Evolutionary conservation across 2,113 vertebrate species (phyloP), one percentile per base, ranked within the genome.

Genomic region (Mastomys coucha): DNA sequence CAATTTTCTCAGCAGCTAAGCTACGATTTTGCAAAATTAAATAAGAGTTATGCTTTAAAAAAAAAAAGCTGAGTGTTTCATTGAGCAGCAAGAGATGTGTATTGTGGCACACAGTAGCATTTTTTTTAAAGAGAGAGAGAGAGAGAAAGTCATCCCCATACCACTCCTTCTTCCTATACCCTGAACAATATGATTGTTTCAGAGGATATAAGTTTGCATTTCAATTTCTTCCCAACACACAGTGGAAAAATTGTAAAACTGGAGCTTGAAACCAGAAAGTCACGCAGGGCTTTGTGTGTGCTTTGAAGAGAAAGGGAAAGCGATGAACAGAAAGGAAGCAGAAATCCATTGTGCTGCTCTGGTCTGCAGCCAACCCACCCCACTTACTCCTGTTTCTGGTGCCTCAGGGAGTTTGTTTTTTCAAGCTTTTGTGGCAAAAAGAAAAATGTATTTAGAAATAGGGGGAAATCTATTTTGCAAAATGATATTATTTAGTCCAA

Each of bases 1-100:
- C 65, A 97, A 92, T 98, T 98, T 98, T 98, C 97, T 98, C 96
- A 70, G 96, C 91, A 67, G 95, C 96, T 98, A 97, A 91, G 97
- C 93, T 95, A 97, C 89, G 89, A 96, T 96, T 97, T 97, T 96
- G 69, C 75, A 97, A 98, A 98, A 98, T 98, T 97, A 98, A 98
- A 98, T 89, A 98, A 97, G 81, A 97, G 3, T 45, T 95, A 97
- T 91, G 51, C 39, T 89, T 42, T 26, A 33, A 45, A 9, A 42
- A 24, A 85, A 96, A 89, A 97, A 96, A 73, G 92, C 72, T 45
- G 69, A 98, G 96, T 76, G 0, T 72, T 92, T 91, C 56, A 96
- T 26, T n/a, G 56, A 97, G 73, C 96, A 72, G 63, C 93, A 97
- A 95, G 96, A 95, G 88, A 95, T 89, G 11, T 78, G 92, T 93